A percentile compares a stretch with the other conserved stretches of the same genome.
Conservation (phyloP, 2,113 vertebrate species). For the Leucoraja erinaceus region DNA sequence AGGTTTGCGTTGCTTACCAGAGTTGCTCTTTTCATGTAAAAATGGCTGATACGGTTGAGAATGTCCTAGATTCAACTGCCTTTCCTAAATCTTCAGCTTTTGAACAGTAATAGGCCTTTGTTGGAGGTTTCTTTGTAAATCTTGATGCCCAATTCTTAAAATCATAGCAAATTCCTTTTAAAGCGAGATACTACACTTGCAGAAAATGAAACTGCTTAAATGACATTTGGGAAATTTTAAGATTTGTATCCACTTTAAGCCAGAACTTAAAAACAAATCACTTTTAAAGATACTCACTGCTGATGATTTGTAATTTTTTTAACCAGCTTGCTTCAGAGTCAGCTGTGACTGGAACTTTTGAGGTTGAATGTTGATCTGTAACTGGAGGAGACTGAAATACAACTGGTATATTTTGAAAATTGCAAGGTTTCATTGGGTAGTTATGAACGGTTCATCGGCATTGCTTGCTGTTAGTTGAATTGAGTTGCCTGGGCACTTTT, state of each 20-base stretch:
- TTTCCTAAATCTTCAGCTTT: constrained; percentile 32
- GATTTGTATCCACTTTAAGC: constrained; percentile 38
- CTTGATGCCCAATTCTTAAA: constrained; percentile 36
- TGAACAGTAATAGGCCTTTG: constrained; percentile 28
- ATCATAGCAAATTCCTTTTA: constrained; percentile 28
- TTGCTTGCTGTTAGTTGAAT: constrained; percentile 32
- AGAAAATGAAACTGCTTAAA: constrained; percentile 36
- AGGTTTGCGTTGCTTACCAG: constrained; percentile 36
- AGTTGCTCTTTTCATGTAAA: constrained; percentile 32
- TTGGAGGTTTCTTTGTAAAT: not conserved
- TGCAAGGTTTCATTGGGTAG: constrained; percentile 33
- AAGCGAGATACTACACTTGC: constrained; percentile 37
- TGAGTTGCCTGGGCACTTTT: constrained; percentile 2
- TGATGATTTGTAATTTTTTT: constrained; percentile 34
- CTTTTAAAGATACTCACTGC: constrained; percentile 38
- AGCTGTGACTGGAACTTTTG: constrained; percentile 33
- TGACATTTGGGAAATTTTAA: constrained; percentile 37
- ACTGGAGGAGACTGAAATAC: constrained; percentile 37
- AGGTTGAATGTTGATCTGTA: constrained; percentile 37
- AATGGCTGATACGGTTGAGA: constrained; percentile 24
- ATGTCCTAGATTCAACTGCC: constrained; percentile 36
- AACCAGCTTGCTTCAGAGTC: constrained; percentile 37
- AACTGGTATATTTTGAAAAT: constrained; percentile 38
- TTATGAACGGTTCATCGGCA: constrained; percentile 30
- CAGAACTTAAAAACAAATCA: constrained; percentile 38